A percentile compares a stretch with the other conserved stretches of the same genome.
These are phyloP conservation scores for Nymphalis polychloros DNA, from an alignment of 2,888 invertebrate genomes.

Conservation along the genomic window DNA sequence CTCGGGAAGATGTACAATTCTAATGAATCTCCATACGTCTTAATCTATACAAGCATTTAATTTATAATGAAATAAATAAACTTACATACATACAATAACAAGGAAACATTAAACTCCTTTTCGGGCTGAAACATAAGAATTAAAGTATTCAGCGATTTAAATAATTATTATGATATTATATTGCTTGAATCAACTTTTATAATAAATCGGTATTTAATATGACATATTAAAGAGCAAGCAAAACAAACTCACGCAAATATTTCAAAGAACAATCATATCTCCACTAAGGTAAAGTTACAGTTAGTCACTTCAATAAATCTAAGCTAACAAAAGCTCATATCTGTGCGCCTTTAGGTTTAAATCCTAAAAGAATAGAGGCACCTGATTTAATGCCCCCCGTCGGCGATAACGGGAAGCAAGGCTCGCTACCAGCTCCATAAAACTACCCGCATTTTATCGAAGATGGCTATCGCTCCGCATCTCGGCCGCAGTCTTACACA, in stretches of 20 bases:
- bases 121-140: too few relatives aligned
- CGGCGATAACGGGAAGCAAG: slow-evolving; percentile 71
- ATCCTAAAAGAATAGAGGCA: slow-evolving; percentile 58
- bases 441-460: slow-evolving; percentile 71
- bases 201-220: neutral
- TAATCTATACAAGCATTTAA: too few relatives aligned
- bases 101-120: too few relatives aligned
- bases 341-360: slow-evolving; percentile 23
- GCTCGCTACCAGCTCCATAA: slow-evolving; percentile 52
- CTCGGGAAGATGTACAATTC: too few relatives aligned
- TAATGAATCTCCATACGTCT: too few relatives aligned
- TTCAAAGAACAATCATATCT: slow-evolving; percentile 2
- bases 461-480: slow-evolving; percentile 67
- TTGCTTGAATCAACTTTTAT: too few relatives aligned
- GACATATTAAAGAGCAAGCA: neutral
- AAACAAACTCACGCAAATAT: neutral
- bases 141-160: too few relatives aligned
- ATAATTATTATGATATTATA: too few relatives aligned
- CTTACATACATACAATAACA: too few relatives aligned
- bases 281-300: neutral
- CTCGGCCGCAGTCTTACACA: slow-evolving; percentile 61
- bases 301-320: slow-evolving; percentile 18
- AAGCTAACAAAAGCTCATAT: slow-evolving; percentile 24
- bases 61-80: too few relatives aligned
- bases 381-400: slow-evolving; percentile 70